These are phyloP conservation scores for Harlomillsia oculata DNA, from an alignment of 1,140 invertebrate genomes.

Conservation along the genomic window DNA sequence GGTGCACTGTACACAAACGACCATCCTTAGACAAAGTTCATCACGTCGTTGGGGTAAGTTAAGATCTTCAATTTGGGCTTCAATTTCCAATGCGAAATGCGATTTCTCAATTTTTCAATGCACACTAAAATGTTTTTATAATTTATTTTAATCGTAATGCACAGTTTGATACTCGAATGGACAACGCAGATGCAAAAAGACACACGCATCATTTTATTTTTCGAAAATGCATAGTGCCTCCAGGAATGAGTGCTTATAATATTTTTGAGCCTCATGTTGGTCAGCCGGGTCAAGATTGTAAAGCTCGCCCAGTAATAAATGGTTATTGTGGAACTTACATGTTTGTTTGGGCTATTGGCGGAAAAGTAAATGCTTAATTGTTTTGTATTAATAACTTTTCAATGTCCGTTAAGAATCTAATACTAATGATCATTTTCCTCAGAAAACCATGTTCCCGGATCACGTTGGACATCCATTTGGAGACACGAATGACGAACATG, in stretches of 20 bases:
- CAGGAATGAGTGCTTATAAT: neutral
- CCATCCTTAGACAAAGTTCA: conserved; percentile 57
- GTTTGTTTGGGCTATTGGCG: conserved; percentile 15
- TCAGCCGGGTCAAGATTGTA: neutral
- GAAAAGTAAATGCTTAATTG: neutral
- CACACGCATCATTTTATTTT: conserved; percentile 15
- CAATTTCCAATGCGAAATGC: neutral
- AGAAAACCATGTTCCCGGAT: conserved; percentile 47
- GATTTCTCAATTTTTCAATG: neutral
- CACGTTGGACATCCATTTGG: conserved; percentile 69
- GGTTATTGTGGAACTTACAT: neutral
- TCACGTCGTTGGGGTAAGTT: conserved; percentile 62
- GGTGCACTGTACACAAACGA: conserved; percentile 76
- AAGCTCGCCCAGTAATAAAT: neutral
- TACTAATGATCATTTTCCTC: neutral
- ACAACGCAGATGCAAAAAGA: neutral
- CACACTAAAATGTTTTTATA: neutral
- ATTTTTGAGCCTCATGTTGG: neutral
- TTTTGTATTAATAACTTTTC: neutral
- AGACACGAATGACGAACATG: conserved; percentile 49
- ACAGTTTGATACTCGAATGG: neutral
- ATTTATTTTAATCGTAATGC: neutral
- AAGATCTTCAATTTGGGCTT: neutral
- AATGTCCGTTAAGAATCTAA: neutral
- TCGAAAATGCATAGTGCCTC: neutral